Evolutionary conservation across 2,113 vertebrate species (phyloP).

Genomic region (Erinaceus europaeus): DNA sequence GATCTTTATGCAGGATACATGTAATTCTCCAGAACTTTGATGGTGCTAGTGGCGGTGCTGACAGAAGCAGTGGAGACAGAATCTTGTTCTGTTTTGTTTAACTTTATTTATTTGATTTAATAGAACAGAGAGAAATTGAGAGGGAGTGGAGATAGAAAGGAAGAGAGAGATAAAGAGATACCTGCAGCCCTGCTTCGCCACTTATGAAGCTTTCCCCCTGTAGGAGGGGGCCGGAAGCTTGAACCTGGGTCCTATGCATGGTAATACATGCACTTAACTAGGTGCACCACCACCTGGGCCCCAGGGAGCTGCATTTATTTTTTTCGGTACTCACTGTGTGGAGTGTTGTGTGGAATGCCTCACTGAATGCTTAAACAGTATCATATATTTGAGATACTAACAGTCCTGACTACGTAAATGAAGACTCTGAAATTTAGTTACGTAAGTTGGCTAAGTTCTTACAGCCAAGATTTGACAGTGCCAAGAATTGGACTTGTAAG

Average conservation of each 20-base stretch:
- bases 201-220: too few species aligned
- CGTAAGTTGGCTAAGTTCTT: background rate
- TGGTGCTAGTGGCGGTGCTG: conserved; percentile 77
- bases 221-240: too few species aligned
- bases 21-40: conserved; percentile 21
- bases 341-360: background rate
- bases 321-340: background rate
- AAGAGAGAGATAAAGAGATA: too few species aligned
- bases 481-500: background rate
- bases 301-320: too few species aligned
- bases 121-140: too few species aligned
- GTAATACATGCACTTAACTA: too few species aligned
- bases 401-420: background rate
- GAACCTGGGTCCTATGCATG: too few species aligned
- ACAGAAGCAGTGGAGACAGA: background rate
- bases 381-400: background rate
- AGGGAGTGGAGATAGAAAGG: too few species aligned
- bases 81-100: too few species aligned
- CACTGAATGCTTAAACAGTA: background rate
- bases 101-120: too few species aligned
- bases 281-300: too few species aligned
- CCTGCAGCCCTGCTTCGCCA: too few species aligned
- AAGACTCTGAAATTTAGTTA: background rate
- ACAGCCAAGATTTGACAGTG: background rate
- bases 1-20: background rate